These are phyloP conservation scores for Tolypeutes matacus DNA, from an alignment of 2,797 vertebrate genomes.

Conservation along the genomic window DNA sequence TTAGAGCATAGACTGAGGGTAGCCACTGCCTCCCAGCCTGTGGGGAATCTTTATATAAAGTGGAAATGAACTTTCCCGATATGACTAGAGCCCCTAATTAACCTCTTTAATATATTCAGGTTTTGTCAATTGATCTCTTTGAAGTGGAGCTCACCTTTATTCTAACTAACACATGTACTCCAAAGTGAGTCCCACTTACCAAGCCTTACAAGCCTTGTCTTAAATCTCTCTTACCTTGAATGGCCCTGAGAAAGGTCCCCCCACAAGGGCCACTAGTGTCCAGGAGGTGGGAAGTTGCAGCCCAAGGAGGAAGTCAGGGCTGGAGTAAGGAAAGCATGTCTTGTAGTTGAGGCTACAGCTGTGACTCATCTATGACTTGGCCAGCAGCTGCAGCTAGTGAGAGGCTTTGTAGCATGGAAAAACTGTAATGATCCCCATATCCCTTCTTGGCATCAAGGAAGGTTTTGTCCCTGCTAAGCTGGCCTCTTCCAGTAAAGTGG, in stretches of 20 bases:
- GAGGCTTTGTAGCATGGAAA: conserved; percentile 54
- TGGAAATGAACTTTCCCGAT: not conserved
- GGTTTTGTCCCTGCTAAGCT: not conserved
- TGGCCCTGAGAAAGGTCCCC: not conserved
- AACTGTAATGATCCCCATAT: not conserved
- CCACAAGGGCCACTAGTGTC: not conserved
- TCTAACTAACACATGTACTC: not conserved
- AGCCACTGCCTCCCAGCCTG: not conserved
- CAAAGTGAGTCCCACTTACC: not conserved
- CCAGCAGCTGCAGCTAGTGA: conserved; percentile 8
- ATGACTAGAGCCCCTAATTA: not conserved
- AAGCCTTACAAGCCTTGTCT: not conserved
- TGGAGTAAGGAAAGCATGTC: not conserved
- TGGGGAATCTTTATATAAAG: not conserved
- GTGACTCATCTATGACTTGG: conserved; percentile 17
- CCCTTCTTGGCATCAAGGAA: conserved; percentile 19
- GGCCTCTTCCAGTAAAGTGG: not conserved
- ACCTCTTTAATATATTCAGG: not conserved
- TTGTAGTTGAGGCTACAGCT: not conserved
- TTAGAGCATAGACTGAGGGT: not conserved
- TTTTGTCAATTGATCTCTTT: conserved; percentile 27
- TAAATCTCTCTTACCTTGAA: not conserved
- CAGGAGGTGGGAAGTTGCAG: not conserved
- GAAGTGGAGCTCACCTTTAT: not conserved
- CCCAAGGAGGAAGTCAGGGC: not conserved